Conservation (phyloP, 2,797 vertebrate species). For the Tragopan temminckii region DNA sequence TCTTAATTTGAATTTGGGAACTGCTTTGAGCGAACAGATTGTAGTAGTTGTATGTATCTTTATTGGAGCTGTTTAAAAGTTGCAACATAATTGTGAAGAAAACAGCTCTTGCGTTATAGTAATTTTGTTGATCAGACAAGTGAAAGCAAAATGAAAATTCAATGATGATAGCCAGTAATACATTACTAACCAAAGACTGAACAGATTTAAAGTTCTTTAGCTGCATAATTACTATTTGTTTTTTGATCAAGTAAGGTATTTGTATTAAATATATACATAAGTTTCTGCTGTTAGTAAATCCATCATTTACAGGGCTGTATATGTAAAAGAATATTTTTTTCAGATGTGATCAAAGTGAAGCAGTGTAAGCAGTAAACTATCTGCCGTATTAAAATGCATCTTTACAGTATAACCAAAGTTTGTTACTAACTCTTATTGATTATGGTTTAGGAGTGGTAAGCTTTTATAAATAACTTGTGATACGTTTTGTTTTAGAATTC, state of each 20-base stretch:
- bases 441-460: background rate
- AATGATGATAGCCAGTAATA: background rate
- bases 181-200: background rate
- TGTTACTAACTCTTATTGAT: background rate
- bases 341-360: background rate
- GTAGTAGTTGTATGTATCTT: background rate
- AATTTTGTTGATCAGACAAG: background rate
- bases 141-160: background rate
- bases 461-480: background rate
- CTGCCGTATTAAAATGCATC: background rate
- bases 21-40: background rate
- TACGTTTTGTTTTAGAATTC: constrained; percentile 86
- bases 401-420: background rate
- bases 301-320: background rate
- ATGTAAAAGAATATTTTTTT: background rate
- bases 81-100: background rate
- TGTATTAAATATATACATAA: background rate
- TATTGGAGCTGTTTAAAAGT: background rate
- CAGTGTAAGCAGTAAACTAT: background rate
- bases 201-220: background rate
- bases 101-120: background rate
- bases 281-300: background rate
- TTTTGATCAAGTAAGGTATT: background rate
- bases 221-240: background rate
- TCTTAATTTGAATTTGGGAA: background rate